A percentile compares a stretch with the other conserved stretches of the same genome.
Conservation (phyloP, 2,113 vertebrate species). For the Riparia riparia region DNA sequence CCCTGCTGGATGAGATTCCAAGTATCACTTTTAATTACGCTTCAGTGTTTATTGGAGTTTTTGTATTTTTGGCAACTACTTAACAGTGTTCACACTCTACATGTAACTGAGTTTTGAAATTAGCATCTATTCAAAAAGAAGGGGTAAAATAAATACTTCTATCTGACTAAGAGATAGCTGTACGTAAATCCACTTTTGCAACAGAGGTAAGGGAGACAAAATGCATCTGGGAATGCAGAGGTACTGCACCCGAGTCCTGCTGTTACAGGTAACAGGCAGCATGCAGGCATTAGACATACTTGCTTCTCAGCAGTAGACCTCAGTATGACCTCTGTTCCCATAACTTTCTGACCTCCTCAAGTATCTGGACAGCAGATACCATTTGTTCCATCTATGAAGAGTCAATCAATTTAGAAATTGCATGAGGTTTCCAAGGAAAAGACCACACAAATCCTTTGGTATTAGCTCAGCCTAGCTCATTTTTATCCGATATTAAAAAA, state of each 20-base stretch:
- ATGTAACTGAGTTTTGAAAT: background rate
- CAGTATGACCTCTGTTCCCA: background rate
- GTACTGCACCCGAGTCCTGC: background rate
- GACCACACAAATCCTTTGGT: background rate
- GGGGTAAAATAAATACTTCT: background rate
- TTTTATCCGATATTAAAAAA: background rate
- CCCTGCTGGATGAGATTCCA: background rate
- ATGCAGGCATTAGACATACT: background rate
- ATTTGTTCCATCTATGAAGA: background rate
- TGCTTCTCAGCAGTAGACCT: background rate
- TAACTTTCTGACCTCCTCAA: background rate
- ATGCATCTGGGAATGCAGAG: background rate
- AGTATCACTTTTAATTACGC: background rate
- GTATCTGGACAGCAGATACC: background rate
- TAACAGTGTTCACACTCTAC: background rate
- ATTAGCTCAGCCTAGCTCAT: background rate
- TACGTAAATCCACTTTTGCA: background rate
- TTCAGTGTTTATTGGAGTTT: background rate
- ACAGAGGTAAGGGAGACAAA: background rate
- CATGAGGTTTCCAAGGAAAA: background rate
- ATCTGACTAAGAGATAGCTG: background rate
- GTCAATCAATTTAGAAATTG: background rate
- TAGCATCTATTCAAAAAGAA: background rate
- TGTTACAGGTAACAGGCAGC: background rate
- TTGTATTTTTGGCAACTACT: background rate